Conservation (phyloP, 2,888 invertebrate genomes). For the Thecocarcelia acutangulata region DNA sequence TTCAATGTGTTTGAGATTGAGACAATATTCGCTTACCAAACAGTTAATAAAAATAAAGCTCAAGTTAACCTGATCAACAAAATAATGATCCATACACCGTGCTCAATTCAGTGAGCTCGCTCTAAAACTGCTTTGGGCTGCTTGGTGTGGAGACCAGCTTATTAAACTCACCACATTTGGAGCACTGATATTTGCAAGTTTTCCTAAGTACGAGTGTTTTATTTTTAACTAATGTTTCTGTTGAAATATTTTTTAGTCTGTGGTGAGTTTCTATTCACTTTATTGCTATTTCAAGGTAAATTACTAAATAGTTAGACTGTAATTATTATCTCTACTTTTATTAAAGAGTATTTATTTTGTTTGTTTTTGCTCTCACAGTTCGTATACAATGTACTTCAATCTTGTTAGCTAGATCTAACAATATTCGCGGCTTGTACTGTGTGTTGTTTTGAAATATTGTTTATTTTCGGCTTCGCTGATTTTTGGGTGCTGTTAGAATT, state of each 20-base stretch:
- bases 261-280: slow-evolving; percentile 60
- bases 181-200: slow-evolving; percentile 50
- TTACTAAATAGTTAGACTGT: slow-evolving; percentile 27
- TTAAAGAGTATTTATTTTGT: slow-evolving; percentile 11
- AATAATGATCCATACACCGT: slow-evolving; percentile 55
- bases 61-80: slow-evolving; percentile 53
- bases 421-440: slow-evolving; percentile 37
- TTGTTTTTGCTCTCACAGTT: slow-evolving; percentile 43
- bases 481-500: slow-evolving; percentile 65
- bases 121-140: slow-evolving; percentile 16
- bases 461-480: slow-evolving; percentile 70
- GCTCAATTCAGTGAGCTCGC: slow-evolving; percentile 39
- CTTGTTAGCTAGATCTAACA: slow-evolving; percentile 42
- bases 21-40: slow-evolving; percentile 54
- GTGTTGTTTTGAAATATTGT: slow-evolving; percentile 33
- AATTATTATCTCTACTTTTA: slow-evolving; percentile 16
- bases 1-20: slow-evolving; percentile 33
- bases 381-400: slow-evolving; percentile 21
- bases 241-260: slow-evolving; percentile 15
- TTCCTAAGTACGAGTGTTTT: not conserved
- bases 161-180: slow-evolving; percentile 48
- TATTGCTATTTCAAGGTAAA: slow-evolving; percentile 69
- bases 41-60: slow-evolving; percentile 65
- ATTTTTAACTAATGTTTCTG: slow-evolving; percentile 57
- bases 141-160: slow-evolving; percentile 40